Evolutionary conservation across 2,888 invertebrate species (phyloP), one percentile per base, ranked within the genome.

Genomic region (Rambutsinella grinnellia): DNA sequence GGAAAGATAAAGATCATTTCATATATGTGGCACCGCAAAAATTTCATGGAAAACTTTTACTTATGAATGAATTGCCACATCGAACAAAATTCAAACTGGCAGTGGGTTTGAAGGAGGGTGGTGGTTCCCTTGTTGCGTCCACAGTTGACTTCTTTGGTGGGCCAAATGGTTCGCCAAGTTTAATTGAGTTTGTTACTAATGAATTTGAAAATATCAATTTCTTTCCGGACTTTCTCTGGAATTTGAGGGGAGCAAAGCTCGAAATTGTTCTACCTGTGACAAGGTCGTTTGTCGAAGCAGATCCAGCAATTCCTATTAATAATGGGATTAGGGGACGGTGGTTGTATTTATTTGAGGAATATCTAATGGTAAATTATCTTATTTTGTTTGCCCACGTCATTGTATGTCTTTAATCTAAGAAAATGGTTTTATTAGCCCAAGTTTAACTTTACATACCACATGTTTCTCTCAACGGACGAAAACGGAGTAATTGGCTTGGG

Each of bases 401-500:
- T 44, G 36, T 36, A 36, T 36, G 36, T 44, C 19, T 49, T 3
- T 49, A 49, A 49, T 36, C 36, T 36, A 36, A 36, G 28, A n/a
- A 56, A 23, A 13, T 65, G 23, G 5, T 36, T 36, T 13, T 36
- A 8, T 36, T 24, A 63, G 78, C 26, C 69, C 0, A 79, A 79
- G 56, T 79, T 81, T 54, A 81, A 81, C 44, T 81, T 75, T 24
- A 75, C 81, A 1, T 81, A 79, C 44, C 36, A 27, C 27, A 75
- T 81, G 61, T 81, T 79, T 53, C 56, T 65, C 10, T 57, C 76
- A 6, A 76, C 68, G 10, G 79, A 65, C 5, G 53, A 46, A 19
- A 26, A 76, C 49, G 76, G 76, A 3, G 47, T 58, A 10, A 23
- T 65, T 5, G 78, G 80, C 1, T 63, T 49, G 13, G 81, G 81